A percentile compares a stretch with the other conserved stretches of the same genome.
phyloP scores from a whole-genome alignment of 2,797 vertebrate species.

The Leptodactylus fallax region DNA sequence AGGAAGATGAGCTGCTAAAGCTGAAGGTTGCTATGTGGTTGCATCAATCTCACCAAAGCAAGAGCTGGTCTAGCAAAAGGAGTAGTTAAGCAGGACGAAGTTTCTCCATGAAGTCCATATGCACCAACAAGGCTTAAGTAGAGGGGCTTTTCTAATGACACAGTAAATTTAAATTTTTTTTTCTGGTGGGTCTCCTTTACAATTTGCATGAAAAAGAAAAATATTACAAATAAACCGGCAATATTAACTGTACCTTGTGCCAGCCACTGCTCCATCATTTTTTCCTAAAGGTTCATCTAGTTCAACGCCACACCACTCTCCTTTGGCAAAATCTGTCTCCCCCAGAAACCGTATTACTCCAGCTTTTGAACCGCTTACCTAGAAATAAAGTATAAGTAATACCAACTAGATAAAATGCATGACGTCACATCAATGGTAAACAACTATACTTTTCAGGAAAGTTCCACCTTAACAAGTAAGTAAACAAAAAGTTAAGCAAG shows the following conservation, averaged over 20 bases:
- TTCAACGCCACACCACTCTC: conserved; percentile 96
- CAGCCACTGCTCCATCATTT: conserved; percentile 94
- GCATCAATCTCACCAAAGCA: too few species aligned
- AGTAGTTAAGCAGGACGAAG: not conserved
- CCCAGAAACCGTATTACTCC: conserved; percentile 96
- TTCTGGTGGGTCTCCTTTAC: too few species aligned
- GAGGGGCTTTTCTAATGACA: too few species aligned
- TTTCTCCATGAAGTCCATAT: not conserved
- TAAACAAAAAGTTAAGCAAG: too few species aligned
- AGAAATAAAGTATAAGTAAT: conserved; percentile 17
- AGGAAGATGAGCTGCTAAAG: too few species aligned
- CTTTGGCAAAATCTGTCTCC: conserved; percentile 97
- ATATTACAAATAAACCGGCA: too few species aligned
- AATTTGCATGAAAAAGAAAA: too few species aligned
- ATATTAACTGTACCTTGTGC: conserved; percentile 81
- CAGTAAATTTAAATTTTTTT: too few species aligned
- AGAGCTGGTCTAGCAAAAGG: too few species aligned
- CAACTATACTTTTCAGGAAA: not conserved
- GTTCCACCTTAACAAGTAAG: not conserved
- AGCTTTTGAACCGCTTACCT: conserved; percentile 98
- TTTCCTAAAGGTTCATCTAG: conserved; percentile 93
- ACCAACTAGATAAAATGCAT: not conserved
- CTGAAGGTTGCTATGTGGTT: too few species aligned
- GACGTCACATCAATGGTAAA: not conserved
- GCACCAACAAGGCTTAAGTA: not conserved